A percentile compares a stretch with the other conserved stretches of the same genome.
Evolutionary conservation across 2,113 vertebrate genomes (phyloP).

Genomic region (Sapajus apella): DNA sequence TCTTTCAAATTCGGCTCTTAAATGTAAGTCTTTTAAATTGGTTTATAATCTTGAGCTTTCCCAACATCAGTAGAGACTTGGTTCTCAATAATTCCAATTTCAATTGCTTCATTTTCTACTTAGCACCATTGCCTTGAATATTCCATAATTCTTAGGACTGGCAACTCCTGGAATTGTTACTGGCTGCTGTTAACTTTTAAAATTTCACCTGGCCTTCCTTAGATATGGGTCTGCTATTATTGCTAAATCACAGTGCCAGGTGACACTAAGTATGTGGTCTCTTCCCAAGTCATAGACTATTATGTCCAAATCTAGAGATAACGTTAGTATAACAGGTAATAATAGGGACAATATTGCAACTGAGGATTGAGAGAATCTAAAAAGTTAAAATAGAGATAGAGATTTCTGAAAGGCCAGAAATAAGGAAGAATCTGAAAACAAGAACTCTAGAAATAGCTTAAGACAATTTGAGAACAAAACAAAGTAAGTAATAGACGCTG

Average conservation of each 20-base stretch:
- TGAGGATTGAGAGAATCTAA: not conserved
- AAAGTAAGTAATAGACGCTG: not conserved
- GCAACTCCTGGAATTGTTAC: not conserved
- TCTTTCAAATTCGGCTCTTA: not conserved
- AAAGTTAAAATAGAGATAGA: not conserved
- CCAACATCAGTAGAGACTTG: not conserved
- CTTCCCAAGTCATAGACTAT: not conserved
- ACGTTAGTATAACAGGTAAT: not conserved
- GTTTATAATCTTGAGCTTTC: not conserved
- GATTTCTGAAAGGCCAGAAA: not conserved
- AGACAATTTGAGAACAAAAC: not conserved
- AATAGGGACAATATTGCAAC: not conserved
- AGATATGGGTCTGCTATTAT: not conserved
- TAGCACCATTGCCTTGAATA: not conserved
- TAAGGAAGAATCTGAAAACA: not conserved
- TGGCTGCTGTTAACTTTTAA: not conserved
- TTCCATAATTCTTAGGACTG: not conserved
- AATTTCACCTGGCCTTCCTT: not conserved
- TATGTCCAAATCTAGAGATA: not conserved
- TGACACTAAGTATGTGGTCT: not conserved
- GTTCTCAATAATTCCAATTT: not conserved
- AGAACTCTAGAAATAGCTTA: slow-evolving; percentile 3
- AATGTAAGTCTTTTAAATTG: not conserved
- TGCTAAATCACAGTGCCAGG: not conserved
- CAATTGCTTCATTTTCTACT: not conserved